Evolutionary conservation across 2,113 vertebrate genomes (phyloP), one percentile per base, ranked within the genome.

Genomic region (Microcebus murinus): DNA sequence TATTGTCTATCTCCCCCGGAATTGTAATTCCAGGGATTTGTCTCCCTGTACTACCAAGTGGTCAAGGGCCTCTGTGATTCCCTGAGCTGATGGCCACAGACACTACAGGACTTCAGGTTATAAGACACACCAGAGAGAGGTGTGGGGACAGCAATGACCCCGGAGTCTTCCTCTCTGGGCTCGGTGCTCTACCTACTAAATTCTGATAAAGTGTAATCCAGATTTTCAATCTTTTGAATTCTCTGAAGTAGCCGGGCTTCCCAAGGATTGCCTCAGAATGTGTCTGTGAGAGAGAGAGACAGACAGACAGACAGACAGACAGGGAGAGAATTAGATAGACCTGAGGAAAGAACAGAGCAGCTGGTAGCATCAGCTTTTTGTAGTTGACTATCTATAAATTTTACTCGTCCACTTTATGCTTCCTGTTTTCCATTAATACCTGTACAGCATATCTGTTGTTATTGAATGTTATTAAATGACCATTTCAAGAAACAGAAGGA

Each of bases 401-500:
- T 74, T 39, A 31, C 45, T 83, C 4, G 29, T 73, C 21, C 15
- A 1, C 77, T 82, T 88, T 65, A 36, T 52, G 25, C 42, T 52
- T 6, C 57, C 65, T 74, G 57, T 76, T 94, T 92, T 48, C 29
- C 31, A 29, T 63, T 59, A 59, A 18, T 55, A 92, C 65, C 8
- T 45, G 6, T 67, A 13, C 10, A 48, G 55, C 6, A 9, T 92
- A 13, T 57, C 50, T 61, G 42, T 87, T 96, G 14, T 80, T 74
- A 42, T 39, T 39, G 42, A 42, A 42, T 42, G 42, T 42, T 42
- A 42, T 90, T n/a, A 91, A 80, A 48, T 20, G 70, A 84, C 34
- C 52, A 29, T 85, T 84, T 65, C 82, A 84, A 92, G 52, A 80
- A 94, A 70, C 45, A 73, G 63, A 91, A 82, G 34, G 29, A 81